phyloP scores from a whole-genome alignment of 2,797 vertebrate species.

The Graptemys geographica region DNA sequence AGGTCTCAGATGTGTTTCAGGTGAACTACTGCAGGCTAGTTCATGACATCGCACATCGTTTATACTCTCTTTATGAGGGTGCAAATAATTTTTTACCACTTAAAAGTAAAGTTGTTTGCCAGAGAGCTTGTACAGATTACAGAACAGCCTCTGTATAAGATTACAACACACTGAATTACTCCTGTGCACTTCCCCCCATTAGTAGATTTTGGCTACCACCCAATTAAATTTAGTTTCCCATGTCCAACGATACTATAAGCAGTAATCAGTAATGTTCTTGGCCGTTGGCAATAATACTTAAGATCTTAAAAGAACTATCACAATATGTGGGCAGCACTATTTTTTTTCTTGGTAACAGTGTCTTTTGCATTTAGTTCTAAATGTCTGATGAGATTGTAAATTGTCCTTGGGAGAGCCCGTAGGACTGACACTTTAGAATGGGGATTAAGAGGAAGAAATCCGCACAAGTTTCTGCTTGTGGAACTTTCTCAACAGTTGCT shows the following conservation, averaged over 20 bases:
- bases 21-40: neutral
- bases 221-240: constrained; percentile 41
- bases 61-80: neutral
- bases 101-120: neutral
- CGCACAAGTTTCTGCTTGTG: neutral
- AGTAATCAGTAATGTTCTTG: neutral
- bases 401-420: neutral
- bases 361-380: neutral
- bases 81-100: neutral
- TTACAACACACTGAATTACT: constrained; percentile 45
- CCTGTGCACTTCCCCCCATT: constrained; percentile 17
- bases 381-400: neutral
- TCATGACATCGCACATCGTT: neutral
- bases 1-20: neutral
- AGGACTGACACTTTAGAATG: rapidly evolving
- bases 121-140: neutral
- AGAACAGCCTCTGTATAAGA: constrained; percentile 38
- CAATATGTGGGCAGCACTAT: neutral
- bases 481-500: neutral
- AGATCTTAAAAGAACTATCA: neutral
- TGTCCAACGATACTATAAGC: neutral
- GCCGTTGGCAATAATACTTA: neutral
- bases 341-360: neutral
- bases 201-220: constrained; percentile 40
- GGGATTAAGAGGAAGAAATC: neutral